phyloP scores from a whole-genome alignment of 64 coral and sea anemone genomes.

The Montipora cactus region DNA sequence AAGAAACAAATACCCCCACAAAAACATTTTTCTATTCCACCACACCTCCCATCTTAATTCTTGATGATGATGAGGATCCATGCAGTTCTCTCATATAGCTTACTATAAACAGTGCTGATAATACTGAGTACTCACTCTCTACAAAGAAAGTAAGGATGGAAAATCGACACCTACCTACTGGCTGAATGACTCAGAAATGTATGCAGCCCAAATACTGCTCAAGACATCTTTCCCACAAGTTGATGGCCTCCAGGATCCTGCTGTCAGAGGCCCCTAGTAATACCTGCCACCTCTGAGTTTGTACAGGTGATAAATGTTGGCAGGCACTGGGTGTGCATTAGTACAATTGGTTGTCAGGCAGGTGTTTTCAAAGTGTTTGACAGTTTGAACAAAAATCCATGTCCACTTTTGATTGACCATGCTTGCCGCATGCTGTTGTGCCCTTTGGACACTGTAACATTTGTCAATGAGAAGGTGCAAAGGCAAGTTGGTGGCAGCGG shows the following conservation, averaged over 20 bases:
- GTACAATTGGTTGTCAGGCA: constrained; percentile 20
- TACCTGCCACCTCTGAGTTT: constrained; percentile 29
- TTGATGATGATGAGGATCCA: background rate
- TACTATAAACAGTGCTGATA: constrained; percentile 21
- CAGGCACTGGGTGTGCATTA: constrained; percentile 52
- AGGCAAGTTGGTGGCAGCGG: constrained; percentile 47
- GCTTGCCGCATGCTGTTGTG: constrained; percentile 52
- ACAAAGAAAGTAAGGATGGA: constrained; percentile 48
- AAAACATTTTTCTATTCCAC: too few species aligned
- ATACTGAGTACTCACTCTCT: constrained; percentile 25
- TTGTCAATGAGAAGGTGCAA: constrained; percentile 73
- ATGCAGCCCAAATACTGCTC: constrained; percentile 34
- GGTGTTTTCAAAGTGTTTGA: constrained; percentile 55
- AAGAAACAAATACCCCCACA: too few species aligned
- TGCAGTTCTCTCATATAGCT: constrained; percentile 34
- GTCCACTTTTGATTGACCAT: constrained; percentile 41
- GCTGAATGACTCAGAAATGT: constrained; percentile 59
- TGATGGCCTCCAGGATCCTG: constrained; percentile 35
- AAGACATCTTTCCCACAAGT: constrained; percentile 29
- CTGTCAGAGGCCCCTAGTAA: background rate
- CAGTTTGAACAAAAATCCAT: constrained; percentile 41
- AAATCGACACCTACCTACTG: constrained; percentile 32
- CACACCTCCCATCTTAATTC: background rate
- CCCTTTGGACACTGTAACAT: constrained; percentile 35
- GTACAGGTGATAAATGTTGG: constrained; percentile 54